phyloP scores from a whole-genome alignment of 2,797 vertebrate species.

The Lacerta agilis region DNA sequence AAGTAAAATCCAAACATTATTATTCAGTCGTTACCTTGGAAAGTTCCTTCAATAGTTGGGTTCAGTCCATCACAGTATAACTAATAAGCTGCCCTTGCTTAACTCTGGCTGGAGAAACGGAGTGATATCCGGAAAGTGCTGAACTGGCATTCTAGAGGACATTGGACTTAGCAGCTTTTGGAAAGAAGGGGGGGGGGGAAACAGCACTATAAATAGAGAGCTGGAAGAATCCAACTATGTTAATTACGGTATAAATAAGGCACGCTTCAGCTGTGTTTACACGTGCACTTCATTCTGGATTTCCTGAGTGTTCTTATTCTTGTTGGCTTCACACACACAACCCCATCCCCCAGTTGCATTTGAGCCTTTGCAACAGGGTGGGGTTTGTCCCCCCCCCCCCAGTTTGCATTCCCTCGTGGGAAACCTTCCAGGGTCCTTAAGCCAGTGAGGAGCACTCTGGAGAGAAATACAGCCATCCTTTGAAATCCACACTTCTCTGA shows the following conservation, averaged over 20 bases:
- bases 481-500: no score
- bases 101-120: background rate
- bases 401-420: background rate
- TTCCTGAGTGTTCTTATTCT: background rate
- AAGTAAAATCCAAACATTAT: background rate
- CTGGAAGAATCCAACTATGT: slow-evolving; percentile 21
- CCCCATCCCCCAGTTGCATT: background rate
- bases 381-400: no score
- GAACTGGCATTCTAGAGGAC: slow-evolving; percentile 13
- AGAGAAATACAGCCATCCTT: no score
- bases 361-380: background rate
- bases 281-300: background rate
- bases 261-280: slow-evolving; percentile 9
- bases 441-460: no score
- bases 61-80: slow-evolving; percentile 28
- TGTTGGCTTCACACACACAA: background rate
- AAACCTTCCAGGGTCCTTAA: no score
- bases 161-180: slow-evolving; percentile 28
- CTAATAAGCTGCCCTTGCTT: slow-evolving; percentile 20
- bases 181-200: background rate
- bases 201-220: slow-evolving; percentile 45
- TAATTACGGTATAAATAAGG: slow-evolving; percentile 55
- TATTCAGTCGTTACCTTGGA: background rate
- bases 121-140: slow-evolving; percentile 22
- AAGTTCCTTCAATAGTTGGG: background rate